Conservation (phyloP, 1,140 invertebrate species). For the Acarapis woodi region DNA sequence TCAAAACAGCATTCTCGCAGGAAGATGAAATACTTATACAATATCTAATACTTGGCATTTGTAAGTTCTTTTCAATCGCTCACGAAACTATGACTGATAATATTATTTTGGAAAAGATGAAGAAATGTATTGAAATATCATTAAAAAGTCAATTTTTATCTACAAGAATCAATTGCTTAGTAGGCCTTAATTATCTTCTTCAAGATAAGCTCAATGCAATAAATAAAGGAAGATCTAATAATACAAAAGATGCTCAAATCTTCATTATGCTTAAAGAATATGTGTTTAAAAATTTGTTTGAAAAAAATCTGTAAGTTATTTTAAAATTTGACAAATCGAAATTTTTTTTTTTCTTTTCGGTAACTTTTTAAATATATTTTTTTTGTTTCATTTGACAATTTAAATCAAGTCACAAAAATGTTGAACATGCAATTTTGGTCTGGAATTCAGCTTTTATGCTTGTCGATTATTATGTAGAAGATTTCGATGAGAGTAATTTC, state of each 20-base stretch:
- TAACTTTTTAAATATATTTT: too few species aligned
- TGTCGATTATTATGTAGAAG: constrained; percentile 25
- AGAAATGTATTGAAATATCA: constrained; percentile 29
- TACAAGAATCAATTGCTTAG: constrained; percentile 31
- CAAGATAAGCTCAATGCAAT: constrained; percentile 20
- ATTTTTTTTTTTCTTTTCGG: constrained; percentile 10
- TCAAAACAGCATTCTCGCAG: constrained; percentile 23
- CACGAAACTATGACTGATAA: constrained; percentile 17
- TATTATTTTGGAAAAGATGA: too few species aligned
- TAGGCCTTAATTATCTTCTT: constrained; percentile 45
- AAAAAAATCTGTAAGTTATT: constrained; percentile 18
- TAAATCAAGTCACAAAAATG: constrained; percentile 22
- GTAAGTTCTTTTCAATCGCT: constrained; percentile 29
- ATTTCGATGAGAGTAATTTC: constrained; percentile 21
- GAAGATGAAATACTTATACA: constrained; percentile 40
- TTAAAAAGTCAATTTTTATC: constrained; percentile 32
- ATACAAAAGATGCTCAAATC: constrained; percentile 30
- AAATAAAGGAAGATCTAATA: constrained; percentile 8
- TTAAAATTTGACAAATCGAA: constrained; percentile 2
- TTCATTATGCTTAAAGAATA: constrained; percentile 33
- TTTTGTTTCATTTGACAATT: too few species aligned
- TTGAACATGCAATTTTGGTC: constrained; percentile 30
- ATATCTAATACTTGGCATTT: constrained; percentile 33
- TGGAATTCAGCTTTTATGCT: constrained; percentile 37
- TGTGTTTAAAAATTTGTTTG: constrained; percentile 29